Percentiles rank a stretch among this genome's conserved stretches.
Conservation (phyloP, 2,797 vertebrate genomes). For the Phylloscopus collybita region DNA sequence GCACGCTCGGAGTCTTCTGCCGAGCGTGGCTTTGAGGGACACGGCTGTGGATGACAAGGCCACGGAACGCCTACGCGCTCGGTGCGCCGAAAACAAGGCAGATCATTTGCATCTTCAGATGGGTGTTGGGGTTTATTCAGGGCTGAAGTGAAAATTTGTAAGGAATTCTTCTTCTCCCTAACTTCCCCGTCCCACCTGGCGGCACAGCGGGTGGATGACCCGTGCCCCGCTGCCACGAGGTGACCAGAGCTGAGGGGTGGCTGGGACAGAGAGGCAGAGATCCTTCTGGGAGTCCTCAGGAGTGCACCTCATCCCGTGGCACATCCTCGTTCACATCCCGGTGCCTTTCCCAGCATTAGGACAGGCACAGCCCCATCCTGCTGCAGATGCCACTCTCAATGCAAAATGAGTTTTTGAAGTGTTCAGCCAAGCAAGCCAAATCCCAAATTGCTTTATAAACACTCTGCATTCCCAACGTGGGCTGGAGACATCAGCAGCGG, state of each 20-base stretch:
- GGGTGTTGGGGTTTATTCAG: not conserved
- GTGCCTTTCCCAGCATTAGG: not conserved
- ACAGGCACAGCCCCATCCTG: not conserved
- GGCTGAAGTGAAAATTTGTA: not conserved
- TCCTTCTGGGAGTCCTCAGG: not conserved
- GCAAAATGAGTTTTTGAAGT: slow-evolving; percentile 42
- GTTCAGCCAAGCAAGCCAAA: slow-evolving; percentile 63
- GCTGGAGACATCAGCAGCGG: slow-evolving; percentile 30
- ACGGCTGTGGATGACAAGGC: not conserved
- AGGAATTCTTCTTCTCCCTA: not conserved
- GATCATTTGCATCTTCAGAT: not conserved
- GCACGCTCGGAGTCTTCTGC: not conserved
- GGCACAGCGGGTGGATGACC: not conserved
- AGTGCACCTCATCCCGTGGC: accelerated
- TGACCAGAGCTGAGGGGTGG: not conserved
- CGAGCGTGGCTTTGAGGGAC: not conserved
- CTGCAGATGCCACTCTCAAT: slow-evolving; percentile 2
- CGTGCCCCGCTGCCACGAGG: accelerated
- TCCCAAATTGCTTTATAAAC: slow-evolving; percentile 71
- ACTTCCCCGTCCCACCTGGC: not conserved
- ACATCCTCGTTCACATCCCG: not conserved
- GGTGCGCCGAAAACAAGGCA: not conserved
- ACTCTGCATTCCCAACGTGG: slow-evolving; percentile 11
- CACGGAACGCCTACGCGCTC: not conserved
- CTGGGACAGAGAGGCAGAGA: not conserved